phyloP scores from a whole-genome alignment of 2,797 vertebrate genomes.

The Anabacerthia variegaticeps region DNA sequence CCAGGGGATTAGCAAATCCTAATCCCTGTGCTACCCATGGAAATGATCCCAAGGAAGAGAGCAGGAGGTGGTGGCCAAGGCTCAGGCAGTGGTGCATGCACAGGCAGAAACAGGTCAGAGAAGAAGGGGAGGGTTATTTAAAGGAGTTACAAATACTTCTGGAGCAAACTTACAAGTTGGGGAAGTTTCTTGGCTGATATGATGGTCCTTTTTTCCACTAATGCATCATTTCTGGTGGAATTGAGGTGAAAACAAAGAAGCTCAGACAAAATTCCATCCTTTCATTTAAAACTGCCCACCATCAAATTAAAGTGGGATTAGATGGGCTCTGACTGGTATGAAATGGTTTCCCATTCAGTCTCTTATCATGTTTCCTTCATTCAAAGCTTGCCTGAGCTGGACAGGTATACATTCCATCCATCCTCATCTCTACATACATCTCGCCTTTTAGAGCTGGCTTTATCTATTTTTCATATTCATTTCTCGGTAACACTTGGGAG shows the following conservation, averaged over 20 bases:
- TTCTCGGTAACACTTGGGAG: background rate
- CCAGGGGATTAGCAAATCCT: background rate
- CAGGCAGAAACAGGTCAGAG: background rate
- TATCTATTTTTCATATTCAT: conserved; percentile 17
- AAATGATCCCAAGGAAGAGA: background rate
- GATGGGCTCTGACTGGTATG: background rate
- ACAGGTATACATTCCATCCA: fast-evolving
- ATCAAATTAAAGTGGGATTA: background rate
- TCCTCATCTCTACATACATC: background rate
- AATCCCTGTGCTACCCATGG: background rate
- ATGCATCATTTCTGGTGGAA: background rate
- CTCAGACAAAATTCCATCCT: background rate
- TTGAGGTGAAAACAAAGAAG: background rate
- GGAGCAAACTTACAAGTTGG: background rate
- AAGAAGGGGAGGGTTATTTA: background rate
- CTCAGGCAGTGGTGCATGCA: background rate
- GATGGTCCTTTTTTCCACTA: background rate
- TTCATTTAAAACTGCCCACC: background rate
- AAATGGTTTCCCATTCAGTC: background rate
- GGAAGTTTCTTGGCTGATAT: background rate
- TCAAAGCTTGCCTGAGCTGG: background rate
- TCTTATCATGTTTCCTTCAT: background rate
- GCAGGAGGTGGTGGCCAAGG: background rate
- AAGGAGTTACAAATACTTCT: background rate
- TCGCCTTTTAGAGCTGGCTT: background rate